These are phyloP conservation scores for Naso thynnoides DNA, from an alignment of 2,797 vertebrate genomes.

Conservation along the genomic window DNA sequence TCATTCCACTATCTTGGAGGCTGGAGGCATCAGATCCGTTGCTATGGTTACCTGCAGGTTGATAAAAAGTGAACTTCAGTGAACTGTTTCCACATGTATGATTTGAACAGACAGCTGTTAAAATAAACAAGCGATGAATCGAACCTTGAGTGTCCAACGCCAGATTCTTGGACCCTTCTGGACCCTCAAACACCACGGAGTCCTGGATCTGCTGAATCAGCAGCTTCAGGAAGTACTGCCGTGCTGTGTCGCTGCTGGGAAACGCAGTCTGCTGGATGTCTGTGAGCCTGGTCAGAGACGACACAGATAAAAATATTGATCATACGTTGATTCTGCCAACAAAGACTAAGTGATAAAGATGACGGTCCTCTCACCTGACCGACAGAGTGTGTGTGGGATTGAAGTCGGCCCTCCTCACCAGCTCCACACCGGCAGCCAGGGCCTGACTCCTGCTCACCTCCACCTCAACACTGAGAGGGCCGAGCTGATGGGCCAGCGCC, in stretches of 20 bases:
- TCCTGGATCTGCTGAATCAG: slow-evolving; percentile 89
- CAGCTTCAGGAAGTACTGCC: slow-evolving; percentile 86
- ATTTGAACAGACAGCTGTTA: too few species aligned
- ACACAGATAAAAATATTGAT: not conserved
- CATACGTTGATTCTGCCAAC: too few species aligned
- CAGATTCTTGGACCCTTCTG: slow-evolving; percentile 88
- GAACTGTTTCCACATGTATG: too few species aligned
- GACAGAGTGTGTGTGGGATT: slow-evolving; percentile 85
- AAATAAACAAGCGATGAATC: not conserved
- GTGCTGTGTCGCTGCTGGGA: slow-evolving; percentile 67
- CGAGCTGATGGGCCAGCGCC: slow-evolving; percentile 49
- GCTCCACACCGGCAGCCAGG: slow-evolving; percentile 87
- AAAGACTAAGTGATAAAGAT: not conserved
- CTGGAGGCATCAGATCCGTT: too few species aligned
- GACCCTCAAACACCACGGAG: slow-evolving; percentile 91
- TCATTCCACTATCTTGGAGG: too few species aligned
- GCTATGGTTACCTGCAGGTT: too few species aligned
- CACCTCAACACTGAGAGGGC: slow-evolving; percentile 37
- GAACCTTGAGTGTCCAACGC: slow-evolving; percentile 90
- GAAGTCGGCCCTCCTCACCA: slow-evolving; percentile 87
- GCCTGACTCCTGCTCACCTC: slow-evolving; percentile 74
- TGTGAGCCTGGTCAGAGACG: slow-evolving; percentile 59
- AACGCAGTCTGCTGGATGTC: slow-evolving; percentile 33
- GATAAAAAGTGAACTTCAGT: too few species aligned
- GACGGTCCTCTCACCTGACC: slow-evolving; percentile 74